Conservation (phyloP, 2,888 invertebrate species). For the Branchipolynoe longqiensis region DNA sequence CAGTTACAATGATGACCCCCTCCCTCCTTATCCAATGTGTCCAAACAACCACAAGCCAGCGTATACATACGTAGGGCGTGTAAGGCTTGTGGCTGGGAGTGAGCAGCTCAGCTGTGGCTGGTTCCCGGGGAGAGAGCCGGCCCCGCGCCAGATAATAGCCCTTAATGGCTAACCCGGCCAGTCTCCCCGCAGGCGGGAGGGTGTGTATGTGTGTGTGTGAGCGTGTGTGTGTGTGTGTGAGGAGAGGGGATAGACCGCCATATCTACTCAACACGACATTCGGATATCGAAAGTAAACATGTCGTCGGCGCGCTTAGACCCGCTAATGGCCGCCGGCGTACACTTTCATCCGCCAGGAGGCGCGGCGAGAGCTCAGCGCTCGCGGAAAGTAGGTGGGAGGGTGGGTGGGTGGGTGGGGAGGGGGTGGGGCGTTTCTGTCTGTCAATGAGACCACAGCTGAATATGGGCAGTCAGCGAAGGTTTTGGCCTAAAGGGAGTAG, state of each 20-base stretch:
- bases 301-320: neutral
- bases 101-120: neutral
- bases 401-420: too few species aligned
- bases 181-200: too few species aligned
- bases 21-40: too few species aligned
- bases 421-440: too few species aligned
- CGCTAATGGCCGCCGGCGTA: conserved; percentile 11
- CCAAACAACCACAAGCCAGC: too few species aligned
- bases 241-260: neutral
- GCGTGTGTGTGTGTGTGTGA: too few species aligned
- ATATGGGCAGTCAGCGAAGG: too few species aligned
- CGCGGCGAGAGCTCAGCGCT: neutral
- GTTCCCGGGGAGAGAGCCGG: neutral
- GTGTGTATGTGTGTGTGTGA: too few species aligned
- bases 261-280: conserved; percentile 22
- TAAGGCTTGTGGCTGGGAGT: neutral
- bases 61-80: neutral
- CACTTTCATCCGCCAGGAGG: neutral
- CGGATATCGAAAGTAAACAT: conserved; percentile 27
- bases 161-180: neutral
- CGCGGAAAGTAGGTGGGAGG: conserved; percentile 13
- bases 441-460: too few species aligned
- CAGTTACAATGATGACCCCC: too few species aligned
- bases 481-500: too few species aligned
- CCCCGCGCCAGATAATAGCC: conserved; percentile 2